phyloP scores from a whole-genome alignment of 2,797 vertebrate genomes.

The Megaceryle alcyon region DNA sequence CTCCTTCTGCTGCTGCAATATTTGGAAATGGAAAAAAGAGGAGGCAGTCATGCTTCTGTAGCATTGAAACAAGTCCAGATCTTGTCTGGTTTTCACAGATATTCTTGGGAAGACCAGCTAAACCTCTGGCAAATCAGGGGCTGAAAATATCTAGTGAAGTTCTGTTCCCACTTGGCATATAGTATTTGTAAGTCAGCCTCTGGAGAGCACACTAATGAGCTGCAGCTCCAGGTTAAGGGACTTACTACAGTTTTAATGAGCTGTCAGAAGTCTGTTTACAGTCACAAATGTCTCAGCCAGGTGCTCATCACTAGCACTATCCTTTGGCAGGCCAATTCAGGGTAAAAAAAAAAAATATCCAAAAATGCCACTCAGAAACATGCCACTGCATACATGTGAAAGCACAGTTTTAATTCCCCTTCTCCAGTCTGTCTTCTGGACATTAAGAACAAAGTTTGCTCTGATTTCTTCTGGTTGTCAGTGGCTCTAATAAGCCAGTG shows the following conservation, averaged over 20 bases:
- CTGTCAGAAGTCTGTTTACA: constrained; percentile 50
- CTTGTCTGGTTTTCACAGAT: constrained; percentile 8
- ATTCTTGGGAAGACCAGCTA: constrained; percentile 28
- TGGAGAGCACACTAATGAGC: constrained; percentile 41
- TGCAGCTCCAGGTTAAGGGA: constrained; percentile 21
- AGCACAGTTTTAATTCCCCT: background rate
- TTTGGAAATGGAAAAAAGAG: background rate
- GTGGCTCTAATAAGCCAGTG: background rate
- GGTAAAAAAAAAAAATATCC: background rate
- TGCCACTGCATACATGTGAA: background rate
- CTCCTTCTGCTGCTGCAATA: background rate
- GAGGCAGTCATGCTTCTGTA: background rate
- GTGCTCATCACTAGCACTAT: background rate
- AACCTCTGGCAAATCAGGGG: constrained; percentile 6
- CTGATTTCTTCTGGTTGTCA: background rate
- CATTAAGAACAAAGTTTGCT: background rate
- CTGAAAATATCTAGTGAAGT: constrained; percentile 10
- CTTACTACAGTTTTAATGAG: constrained; percentile 26
- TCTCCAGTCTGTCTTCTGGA: background rate
- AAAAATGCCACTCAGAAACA: background rate
- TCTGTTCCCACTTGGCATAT: background rate
- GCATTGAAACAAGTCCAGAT: constrained; percentile 30
- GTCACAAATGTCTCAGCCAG: constrained; percentile 32
- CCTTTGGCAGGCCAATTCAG: background rate
- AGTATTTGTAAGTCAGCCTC: background rate